Evolutionary conservation across 53 echinoderm and acorn worm genomes (phyloP).

Genomic region (Echinometra lucunter): DNA sequence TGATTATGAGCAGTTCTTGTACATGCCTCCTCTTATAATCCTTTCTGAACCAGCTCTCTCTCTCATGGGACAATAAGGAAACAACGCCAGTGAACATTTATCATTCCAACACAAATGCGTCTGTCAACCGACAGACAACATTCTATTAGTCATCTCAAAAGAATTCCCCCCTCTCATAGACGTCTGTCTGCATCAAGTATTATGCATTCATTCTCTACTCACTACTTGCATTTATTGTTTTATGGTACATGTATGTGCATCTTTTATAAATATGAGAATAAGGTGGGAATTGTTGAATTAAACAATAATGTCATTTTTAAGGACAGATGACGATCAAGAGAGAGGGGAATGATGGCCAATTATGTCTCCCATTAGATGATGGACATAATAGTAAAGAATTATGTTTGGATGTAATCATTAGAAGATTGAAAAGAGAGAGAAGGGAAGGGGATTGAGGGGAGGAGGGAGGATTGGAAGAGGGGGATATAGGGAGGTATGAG

Average conservation of each 20-base stretch:
- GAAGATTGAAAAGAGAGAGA: too few species aligned
- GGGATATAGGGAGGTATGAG: neutral
- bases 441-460: too few species aligned
- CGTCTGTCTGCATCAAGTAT: neutral
- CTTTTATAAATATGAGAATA: too few species aligned
- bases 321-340: too few species aligned
- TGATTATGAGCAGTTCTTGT: neutral
- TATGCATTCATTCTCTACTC: neutral
- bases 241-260: too few species aligned
- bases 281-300: too few species aligned
- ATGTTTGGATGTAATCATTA: too few species aligned
- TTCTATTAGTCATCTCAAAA: neutral
- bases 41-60: neutral
- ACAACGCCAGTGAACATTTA: slow-evolving; percentile 3
- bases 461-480: neutral
- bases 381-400: too few species aligned
- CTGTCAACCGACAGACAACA: slow-evolving; percentile 47
- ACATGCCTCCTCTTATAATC: neutral
- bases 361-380: neutral
- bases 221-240: neutral
- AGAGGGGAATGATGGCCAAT: too few species aligned
- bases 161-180: neutral
- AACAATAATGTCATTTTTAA: too few species aligned
- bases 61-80: slow-evolving; percentile 1
- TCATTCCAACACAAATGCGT: slow-evolving; percentile 32